Percentiles rank a stretch among this genome's conserved stretches.
Conservation (phyloP, 2,888 invertebrate species). For the Trachelus troglodyta region DNA sequence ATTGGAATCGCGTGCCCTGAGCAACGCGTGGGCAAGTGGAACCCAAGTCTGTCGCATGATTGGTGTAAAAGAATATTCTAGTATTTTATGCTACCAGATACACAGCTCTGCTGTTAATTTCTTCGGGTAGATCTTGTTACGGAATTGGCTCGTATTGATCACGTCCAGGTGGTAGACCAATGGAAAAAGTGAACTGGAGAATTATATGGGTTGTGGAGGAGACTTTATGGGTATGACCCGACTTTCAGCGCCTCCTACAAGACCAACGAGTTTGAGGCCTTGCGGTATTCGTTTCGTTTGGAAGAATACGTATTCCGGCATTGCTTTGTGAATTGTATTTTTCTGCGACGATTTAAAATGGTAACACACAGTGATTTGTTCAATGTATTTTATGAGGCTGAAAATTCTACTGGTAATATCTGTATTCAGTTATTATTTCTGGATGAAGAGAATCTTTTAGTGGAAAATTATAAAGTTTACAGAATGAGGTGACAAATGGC, state of each 20-base stretch:
- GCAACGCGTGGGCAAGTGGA: background rate
- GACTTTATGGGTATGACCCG: background rate
- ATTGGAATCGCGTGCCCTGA: conserved; percentile 22
- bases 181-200: background rate
- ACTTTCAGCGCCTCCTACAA: background rate
- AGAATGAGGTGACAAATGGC: conserved; percentile 44
- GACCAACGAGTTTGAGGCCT: background rate
- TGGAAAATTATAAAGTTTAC: background rate
- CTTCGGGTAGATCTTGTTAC: background rate
- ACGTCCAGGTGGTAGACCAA: background rate
- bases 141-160: background rate
- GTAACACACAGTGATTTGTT: background rate
- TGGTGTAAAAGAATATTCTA: background rate
- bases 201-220: background rate
- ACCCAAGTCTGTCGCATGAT: background rate
- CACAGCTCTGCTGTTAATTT: background rate
- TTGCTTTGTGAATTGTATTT: background rate
- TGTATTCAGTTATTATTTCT: background rate
- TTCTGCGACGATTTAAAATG: background rate
- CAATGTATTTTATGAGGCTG: background rate
- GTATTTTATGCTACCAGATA: background rate
- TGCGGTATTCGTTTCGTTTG: background rate
- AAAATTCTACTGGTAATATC: background rate
- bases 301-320: background rate
- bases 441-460: background rate